phyloP scores from a whole-genome alignment of 2,113 vertebrate genomes.

The Toxostoma redivivum region DNA sequence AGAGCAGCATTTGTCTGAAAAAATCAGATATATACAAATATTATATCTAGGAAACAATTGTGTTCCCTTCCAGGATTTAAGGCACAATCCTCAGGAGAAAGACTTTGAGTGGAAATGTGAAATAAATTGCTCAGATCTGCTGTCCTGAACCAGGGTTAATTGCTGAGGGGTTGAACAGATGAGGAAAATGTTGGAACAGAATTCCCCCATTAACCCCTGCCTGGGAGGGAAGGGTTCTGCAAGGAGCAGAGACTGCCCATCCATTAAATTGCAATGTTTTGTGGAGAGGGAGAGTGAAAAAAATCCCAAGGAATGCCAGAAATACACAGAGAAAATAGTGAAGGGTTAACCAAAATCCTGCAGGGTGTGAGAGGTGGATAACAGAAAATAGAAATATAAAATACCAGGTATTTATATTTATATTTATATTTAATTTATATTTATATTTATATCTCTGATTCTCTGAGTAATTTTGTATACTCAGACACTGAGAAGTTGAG shows the following conservation, averaged over 20 bases:
- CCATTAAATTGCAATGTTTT: background rate
- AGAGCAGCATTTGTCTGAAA: background rate
- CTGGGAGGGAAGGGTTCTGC: background rate
- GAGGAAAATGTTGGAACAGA: background rate
- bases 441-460: too few relatives aligned
- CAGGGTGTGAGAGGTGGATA: background rate
- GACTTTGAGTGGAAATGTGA: background rate
- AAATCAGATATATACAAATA: fast-evolving
- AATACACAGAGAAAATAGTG: background rate
- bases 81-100: background rate
- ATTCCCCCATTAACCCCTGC: background rate
- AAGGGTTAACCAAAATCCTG: background rate
- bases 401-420: background rate
- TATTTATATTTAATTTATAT: too few relatives aligned
- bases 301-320: background rate
- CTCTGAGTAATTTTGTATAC: background rate
- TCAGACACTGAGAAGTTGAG: background rate
- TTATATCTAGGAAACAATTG: background rate
- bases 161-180: background rate
- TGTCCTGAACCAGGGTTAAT: constrained; percentile 30
- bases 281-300: background rate
- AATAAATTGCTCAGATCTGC: background rate
- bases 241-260: background rate
- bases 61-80: background rate
- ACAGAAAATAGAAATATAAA: background rate